phyloP scores from a whole-genome alignment of 2,888 invertebrate species.

The Drosophila dives region DNA sequence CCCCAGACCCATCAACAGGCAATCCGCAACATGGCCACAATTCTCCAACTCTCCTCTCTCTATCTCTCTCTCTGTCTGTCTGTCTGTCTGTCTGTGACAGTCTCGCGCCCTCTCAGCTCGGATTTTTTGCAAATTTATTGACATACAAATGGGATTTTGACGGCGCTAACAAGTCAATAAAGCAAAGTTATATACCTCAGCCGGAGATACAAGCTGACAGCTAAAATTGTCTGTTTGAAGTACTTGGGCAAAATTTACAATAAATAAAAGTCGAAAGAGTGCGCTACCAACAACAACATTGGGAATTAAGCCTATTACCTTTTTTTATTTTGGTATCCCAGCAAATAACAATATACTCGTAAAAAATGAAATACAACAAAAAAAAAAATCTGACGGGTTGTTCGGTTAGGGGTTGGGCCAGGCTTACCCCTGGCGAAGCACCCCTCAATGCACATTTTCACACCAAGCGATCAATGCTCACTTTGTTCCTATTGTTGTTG shows the following conservation, averaged over 20 bases:
- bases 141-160: conserved; percentile 77
- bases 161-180: conserved; percentile 77
- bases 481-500: conserved; percentile 35
- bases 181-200: conserved; percentile 68
- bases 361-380: conserved; percentile 14
- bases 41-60: conserved; percentile 13
- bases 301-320: conserved; percentile 73
- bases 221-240: conserved; percentile 77
- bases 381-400: conserved; percentile 68
- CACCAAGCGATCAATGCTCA: conserved; percentile 69
- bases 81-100: background rate
- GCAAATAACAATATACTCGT: conserved; percentile 35
- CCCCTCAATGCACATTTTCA: conserved; percentile 49
- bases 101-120: conserved; percentile 22
- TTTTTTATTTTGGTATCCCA: conserved; percentile 23
- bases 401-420: conserved; percentile 58
- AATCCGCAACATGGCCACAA: conserved; percentile 45
- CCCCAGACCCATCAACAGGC: conserved; percentile 45
- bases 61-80: conserved; percentile 4
- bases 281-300: conserved; percentile 31
- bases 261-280: conserved; percentile 56
- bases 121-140: conserved; percentile 70
- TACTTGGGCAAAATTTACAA: conserved; percentile 77
- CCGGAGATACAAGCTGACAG: conserved; percentile 60
- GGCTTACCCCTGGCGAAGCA: conserved; percentile 57